phyloP scores from a whole-genome alignment of 2,888 invertebrate species.

The Physocephala rufipes region DNA sequence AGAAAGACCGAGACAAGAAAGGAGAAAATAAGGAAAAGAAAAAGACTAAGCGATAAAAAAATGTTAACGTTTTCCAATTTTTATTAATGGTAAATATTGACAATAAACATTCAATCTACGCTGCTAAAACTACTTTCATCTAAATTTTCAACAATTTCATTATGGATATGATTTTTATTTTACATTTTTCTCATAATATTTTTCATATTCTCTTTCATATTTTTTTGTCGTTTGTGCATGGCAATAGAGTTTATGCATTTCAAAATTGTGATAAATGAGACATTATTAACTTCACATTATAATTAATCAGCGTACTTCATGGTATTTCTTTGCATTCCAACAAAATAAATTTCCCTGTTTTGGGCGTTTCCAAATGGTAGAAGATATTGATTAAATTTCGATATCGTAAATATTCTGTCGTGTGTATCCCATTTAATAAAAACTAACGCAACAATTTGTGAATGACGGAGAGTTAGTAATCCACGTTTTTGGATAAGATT shows the following conservation, averaged over 20 bases:
- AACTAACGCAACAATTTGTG: too few species aligned
- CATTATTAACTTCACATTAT: too few species aligned
- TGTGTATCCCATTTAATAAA: too few species aligned
- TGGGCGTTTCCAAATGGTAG: too few species aligned
- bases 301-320: too few species aligned
- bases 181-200: slow-evolving; percentile 5
- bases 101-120: slow-evolving; percentile 24
- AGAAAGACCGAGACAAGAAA: slow-evolving; percentile 17
- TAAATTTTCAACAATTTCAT: slow-evolving; percentile 21
- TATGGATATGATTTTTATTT: slow-evolving; percentile 14
- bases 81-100: neutral
- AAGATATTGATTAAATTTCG: too few species aligned
- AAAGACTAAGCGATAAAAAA: neutral
- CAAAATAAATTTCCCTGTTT: too few species aligned
- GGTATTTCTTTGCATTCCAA: too few species aligned
- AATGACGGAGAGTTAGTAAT: too few species aligned
- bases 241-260: slow-evolving; percentile 18
- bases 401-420: too few species aligned
- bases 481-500: too few species aligned
- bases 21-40: slow-evolving; percentile 35
- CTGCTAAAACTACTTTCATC: slow-evolving; percentile 28
- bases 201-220: too few species aligned
- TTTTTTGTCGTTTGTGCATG: slow-evolving; percentile 7
- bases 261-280: slow-evolving; percentile 27
- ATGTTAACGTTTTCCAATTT: neutral